Base-by-base conservation (phyloP, 2,113 vertebrate genomes). In the Cairina moschata region DNA sequence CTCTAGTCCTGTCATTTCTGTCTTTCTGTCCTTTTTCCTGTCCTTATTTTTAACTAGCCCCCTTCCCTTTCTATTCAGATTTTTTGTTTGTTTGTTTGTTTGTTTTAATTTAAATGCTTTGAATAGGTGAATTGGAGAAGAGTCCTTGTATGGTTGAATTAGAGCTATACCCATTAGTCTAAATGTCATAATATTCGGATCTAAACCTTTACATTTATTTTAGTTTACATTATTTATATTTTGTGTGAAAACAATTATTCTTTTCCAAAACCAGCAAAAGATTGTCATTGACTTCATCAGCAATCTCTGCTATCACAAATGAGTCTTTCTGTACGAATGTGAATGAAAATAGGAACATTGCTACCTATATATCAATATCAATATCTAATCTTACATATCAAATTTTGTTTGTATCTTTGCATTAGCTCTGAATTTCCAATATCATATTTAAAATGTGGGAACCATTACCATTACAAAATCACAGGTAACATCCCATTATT, bases 11-110 rank as follows among this genome's bases (percentile, higher is more conserved):
- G 13, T 52, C 9, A 16, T 87, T 79, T 89, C 21, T 82, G 44
- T 88, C 23, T 38, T 56, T 50, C 54, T 78, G 18, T 71, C 31
- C 16, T 58, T 65, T 59, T 42, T 58, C 67, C 26, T 86, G 28
- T 56, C 31, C 20, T 36, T 82, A 21, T 67, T 79, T 93, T 78
- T 23, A 86, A 63, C 14, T 54, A 54, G 17, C 26, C 32, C 8
- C 0, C 1, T 46, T 14, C 5, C 4, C 3, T 55, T 81, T 86
- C 8, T 58, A 55, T 59, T 12, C 10, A 62, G 6, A 13, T 6
- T 26, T 62, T 40, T 40, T 40, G 40, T 54, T 26, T 28, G 8
- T 28, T 31, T 65, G 10, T 63, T 40, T 62, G 6, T 36, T 20
- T 65, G 9, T 48, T 48, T 48, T 48, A 7, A 7, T 34, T 72